These are phyloP conservation scores for Gobionotothen gibberifrons DNA, from an alignment of 2,797 vertebrate genomes.

Conservation along the genomic window DNA sequence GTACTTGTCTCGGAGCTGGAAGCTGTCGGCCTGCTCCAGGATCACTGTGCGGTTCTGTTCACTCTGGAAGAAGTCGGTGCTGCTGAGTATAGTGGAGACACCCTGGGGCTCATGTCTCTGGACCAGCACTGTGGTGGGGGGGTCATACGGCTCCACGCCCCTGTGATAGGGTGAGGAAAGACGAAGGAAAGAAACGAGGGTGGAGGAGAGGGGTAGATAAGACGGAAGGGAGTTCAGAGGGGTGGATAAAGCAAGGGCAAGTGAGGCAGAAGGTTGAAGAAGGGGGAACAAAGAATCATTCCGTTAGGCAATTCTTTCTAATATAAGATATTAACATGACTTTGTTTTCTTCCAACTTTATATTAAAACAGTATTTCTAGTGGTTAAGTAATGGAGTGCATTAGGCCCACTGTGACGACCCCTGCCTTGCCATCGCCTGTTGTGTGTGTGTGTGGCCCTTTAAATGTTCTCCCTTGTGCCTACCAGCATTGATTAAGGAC, in stretches of 20 bases:
- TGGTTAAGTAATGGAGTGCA: conserved; percentile 1
- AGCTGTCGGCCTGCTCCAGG: conserved; percentile 92
- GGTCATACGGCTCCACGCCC: conserved; percentile 94
- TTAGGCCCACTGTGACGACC: neutral
- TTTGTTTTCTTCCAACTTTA: conserved; percentile 8
- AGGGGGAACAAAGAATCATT: neutral
- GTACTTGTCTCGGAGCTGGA: conserved; percentile 97
- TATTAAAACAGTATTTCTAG: neutral
- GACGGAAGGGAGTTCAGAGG: neutral
- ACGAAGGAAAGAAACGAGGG: neutral
- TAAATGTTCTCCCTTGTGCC: no score
- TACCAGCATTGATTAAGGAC: no score
- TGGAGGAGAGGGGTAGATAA: neutral
- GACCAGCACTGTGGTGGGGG: conserved; percentile 90
- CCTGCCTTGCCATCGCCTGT: no score
- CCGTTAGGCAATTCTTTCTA: neutral
- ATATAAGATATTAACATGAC: conserved; percentile 1
- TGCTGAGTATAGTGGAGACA: conserved; percentile 91
- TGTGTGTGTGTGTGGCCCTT: no score
- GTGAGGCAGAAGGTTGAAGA: neutral
- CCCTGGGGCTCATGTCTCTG: conserved; percentile 94
- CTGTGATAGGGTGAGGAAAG: conserved; percentile 64
- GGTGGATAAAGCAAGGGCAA: neutral
- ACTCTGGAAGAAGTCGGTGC: conserved; percentile 97
- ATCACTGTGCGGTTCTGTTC: conserved; percentile 90